Conservation (phyloP, 1,140 invertebrate species). For the Cryptotermes secundus region DNA sequence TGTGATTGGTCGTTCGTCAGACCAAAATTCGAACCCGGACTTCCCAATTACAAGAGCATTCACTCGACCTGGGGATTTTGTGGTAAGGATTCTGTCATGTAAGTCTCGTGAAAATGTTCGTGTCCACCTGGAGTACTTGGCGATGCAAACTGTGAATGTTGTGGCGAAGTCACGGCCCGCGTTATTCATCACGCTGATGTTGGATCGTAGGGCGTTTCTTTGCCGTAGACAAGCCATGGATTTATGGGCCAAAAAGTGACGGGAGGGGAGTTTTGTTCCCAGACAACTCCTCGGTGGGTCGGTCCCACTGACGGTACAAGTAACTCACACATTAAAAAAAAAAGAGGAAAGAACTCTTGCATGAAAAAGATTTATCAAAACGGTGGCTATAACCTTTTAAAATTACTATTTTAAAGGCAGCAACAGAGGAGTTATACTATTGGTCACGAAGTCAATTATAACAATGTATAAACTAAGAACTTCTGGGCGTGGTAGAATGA, state of each 20-base stretch:
- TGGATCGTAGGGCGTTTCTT: not conserved
- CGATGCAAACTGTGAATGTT: too few relatives aligned
- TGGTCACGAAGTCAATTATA: slow-evolving; percentile 16
- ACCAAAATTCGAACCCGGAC: too few relatives aligned
- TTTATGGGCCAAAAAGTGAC: slow-evolving; percentile 18
- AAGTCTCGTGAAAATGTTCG: too few relatives aligned
- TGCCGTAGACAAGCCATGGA: not conserved
- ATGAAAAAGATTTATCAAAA: slow-evolving; percentile 12
- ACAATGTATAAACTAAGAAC: not conserved
- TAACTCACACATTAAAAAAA: not conserved
- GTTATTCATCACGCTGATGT: not conserved
- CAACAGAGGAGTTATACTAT: not conserved
- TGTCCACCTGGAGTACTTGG: too few relatives aligned
- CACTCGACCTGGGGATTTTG: too few relatives aligned
- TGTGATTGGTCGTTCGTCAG: too few relatives aligned
- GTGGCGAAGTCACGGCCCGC: not conserved
- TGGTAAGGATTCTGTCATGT: too few relatives aligned
- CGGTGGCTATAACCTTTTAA: not conserved
- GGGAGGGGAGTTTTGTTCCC: not conserved
- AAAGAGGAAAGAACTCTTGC: not conserved
- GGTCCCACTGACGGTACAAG: not conserved
- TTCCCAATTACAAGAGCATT: too few relatives aligned
- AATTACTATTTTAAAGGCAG: not conserved
- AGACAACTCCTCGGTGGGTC: slow-evolving; percentile 1
- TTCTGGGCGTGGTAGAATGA: not conserved